A percentile compares a stretch with the other conserved stretches of the same genome.
Evolutionary conservation across 2,113 vertebrate genomes (phyloP).

Genomic region (Stomatorhinus ivindoensis): DNA sequence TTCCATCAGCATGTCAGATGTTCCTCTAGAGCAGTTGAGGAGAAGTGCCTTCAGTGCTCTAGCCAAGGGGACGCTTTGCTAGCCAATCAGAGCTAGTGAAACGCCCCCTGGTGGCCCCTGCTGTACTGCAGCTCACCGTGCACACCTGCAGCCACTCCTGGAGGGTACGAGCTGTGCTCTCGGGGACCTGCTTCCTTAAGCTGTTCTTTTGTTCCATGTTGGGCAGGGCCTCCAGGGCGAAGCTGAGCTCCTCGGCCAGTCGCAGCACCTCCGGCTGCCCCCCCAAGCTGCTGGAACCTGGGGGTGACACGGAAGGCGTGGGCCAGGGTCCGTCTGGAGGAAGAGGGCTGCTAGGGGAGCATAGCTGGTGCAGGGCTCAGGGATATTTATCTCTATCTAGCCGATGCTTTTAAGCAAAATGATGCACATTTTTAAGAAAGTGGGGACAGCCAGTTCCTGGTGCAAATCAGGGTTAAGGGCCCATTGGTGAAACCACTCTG

Average conservation of each 20-base stretch:
- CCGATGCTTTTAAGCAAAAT: background rate
- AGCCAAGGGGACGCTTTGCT: background rate
- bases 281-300: slow-evolving; percentile 75
- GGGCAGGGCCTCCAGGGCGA: slow-evolving; percentile 74
- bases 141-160: slow-evolving; percentile 75
- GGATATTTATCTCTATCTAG: background rate
- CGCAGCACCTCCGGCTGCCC: slow-evolving; percentile 73
- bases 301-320: slow-evolving; percentile 9
- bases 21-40: background rate
- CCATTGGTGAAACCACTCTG: background rate
- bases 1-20: background rate
- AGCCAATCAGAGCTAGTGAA: background rate
- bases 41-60: background rate
- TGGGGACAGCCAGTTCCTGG: background rate
- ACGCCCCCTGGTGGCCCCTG: background rate
- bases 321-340: background rate
- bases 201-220: slow-evolving; percentile 61
- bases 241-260: slow-evolving; percentile 78
- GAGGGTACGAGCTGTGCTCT: slow-evolving; percentile 66
- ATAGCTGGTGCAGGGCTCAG: background rate
- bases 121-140: slow-evolving; percentile 60
- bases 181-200: slow-evolving; percentile 73
- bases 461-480: background rate
- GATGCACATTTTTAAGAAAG: background rate
- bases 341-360: background rate